Evolutionary conservation across 2,113 vertebrate species (phyloP).

Genomic region (Rissa tridactyla): DNA sequence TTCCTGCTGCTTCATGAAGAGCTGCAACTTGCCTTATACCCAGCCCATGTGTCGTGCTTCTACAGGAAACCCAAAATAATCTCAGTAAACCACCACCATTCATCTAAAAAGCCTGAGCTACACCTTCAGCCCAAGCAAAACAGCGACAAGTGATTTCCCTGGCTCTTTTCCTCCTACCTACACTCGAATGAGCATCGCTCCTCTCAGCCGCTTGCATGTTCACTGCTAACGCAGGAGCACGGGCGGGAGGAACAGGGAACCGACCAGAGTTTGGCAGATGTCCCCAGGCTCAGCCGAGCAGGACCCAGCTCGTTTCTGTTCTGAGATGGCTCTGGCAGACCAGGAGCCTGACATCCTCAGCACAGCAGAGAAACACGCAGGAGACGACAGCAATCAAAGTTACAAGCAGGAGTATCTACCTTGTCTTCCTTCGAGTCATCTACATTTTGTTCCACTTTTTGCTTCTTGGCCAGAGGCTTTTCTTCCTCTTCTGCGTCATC

Average conservation of each 20-base stretch:
- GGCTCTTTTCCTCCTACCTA: background rate
- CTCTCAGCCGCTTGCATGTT: background rate
- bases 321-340: background rate
- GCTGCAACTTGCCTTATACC: background rate
- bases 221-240: background rate
- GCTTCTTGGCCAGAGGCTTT: slow-evolving; percentile 75
- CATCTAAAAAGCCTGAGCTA: too few relatives aligned
- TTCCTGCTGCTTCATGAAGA: background rate
- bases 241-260: background rate
- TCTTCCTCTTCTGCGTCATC: slow-evolving; percentile 40
- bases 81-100: background rate
- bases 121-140: background rate
- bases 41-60: background rate
- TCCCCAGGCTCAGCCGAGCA: background rate
- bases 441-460: slow-evolving; percentile 63
- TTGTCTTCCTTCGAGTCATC: slow-evolving; percentile 66
- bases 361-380: background rate
- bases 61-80: background rate
- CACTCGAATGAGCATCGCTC: accelerated
- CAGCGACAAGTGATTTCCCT: accelerated
- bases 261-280: accelerated
- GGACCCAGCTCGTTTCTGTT: background rate
- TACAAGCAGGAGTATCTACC: slow-evolving; percentile 45
- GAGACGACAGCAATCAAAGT: accelerated
- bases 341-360: accelerated